These are phyloP conservation scores for Nineta flava DNA, from an alignment of 2,888 invertebrate genomes.

Conservation along the genomic window DNA sequence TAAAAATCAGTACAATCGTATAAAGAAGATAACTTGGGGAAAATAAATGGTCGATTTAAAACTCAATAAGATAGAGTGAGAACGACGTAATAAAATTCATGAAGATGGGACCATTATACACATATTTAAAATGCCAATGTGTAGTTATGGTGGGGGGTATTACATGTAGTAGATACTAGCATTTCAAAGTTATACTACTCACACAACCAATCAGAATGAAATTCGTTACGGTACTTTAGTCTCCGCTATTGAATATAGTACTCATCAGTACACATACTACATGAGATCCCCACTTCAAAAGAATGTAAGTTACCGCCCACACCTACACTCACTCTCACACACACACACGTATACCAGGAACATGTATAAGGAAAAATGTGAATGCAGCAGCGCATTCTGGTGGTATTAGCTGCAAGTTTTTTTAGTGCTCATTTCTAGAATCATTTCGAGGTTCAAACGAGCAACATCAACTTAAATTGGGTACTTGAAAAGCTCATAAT, in stretches of 20 bases:
- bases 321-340: background rate
- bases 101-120: slow-evolving; percentile 8
- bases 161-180: slow-evolving; percentile 17
- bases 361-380: too few species aligned
- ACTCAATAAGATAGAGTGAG: slow-evolving; percentile 12
- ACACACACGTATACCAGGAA: too few species aligned
- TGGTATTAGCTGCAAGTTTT: slow-evolving; percentile 26
- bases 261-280: slow-evolving; percentile 12
- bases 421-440: slow-evolving; percentile 24
- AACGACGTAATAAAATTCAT: slow-evolving; percentile 13
- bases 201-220: slow-evolving; percentile 41
- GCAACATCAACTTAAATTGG: slow-evolving; percentile 33
- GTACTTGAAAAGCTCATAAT: slow-evolving; percentile 24
- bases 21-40: background rate
- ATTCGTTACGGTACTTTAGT: slow-evolving; percentile 36
- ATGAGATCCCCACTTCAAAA: background rate
- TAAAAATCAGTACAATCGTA: too few species aligned
- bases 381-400: slow-evolving; percentile 30
- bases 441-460: slow-evolving; percentile 35
- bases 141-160: slow-evolving; percentile 25
- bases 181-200: too few species aligned
- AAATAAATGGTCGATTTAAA: slow-evolving; percentile 4
- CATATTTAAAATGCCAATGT: slow-evolving; percentile 11
- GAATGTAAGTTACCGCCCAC: background rate
- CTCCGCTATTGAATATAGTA: slow-evolving; percentile 27